Evolutionary conservation across 2,113 vertebrate species (phyloP).

Genomic region (Microcebus ravelobensis): DNA sequence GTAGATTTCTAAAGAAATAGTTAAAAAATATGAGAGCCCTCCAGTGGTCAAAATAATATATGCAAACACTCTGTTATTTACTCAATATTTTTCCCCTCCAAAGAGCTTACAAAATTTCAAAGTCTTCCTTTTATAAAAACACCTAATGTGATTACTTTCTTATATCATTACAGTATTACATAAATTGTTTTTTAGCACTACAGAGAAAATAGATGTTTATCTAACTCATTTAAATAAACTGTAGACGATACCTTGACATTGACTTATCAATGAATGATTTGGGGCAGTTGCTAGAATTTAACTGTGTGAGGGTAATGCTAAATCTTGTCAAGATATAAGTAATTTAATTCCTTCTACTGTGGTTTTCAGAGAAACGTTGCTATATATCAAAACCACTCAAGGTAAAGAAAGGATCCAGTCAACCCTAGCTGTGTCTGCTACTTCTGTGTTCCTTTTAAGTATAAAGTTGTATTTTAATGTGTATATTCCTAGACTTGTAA

Average conservation of each 20-base stretch:
- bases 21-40: slow-evolving; percentile 42
- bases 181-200: not conserved
- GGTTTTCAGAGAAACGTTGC: not conserved
- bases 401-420: not conserved
- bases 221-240: slow-evolving; percentile 31
- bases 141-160: not conserved
- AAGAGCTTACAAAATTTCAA: slow-evolving; percentile 23
- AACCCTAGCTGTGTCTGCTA: not conserved
- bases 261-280: slow-evolving; percentile 13
- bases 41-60: slow-evolving; percentile 60
- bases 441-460: not conserved
- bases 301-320: not conserved
- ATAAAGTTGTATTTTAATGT: slow-evolving; percentile 45
- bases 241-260: not conserved
- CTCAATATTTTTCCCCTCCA: not conserved
- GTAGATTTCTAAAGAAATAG: slow-evolving; percentile 37
- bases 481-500: slow-evolving; percentile 30
- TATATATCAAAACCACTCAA: slow-evolving; percentile 32
- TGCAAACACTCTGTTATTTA: slow-evolving; percentile 26
- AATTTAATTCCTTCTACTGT: slow-evolving; percentile 50
- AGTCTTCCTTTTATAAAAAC: slow-evolving; percentile 49
- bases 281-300: not conserved
- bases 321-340: slow-evolving; percentile 49
- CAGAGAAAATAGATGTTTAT: not conserved
- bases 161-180: not conserved